Evolutionary conservation across 2,888 invertebrate species (phyloP).

Genomic region (Holacanthella duospinosa): DNA sequence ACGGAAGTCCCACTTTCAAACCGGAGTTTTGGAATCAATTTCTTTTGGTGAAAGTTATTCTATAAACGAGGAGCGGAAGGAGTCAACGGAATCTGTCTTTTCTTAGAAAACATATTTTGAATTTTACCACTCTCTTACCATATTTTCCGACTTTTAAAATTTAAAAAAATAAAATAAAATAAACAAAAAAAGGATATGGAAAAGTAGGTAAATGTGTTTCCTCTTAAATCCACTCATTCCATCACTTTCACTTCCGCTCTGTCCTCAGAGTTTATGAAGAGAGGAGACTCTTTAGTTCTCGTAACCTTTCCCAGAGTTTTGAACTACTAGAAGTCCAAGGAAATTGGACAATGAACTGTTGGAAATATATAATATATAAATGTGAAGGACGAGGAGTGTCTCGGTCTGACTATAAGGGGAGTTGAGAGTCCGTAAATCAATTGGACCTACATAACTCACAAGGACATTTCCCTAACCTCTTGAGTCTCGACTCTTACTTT

Average conservation of each 20-base stretch:
- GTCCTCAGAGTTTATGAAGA: not conserved
- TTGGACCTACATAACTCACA: no score
- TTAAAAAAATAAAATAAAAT: not conserved
- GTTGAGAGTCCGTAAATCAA: not conserved
- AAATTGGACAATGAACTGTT: no score
- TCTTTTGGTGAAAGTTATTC: slow-evolving; percentile 1
- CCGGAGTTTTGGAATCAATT: slow-evolving; percentile 19
- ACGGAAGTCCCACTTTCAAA: slow-evolving; percentile 4
- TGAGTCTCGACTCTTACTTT: no score
- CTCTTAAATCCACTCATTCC: not conserved
- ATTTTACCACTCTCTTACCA: not conserved
- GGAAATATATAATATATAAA: no score
- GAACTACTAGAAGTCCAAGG: no score
- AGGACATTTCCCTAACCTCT: no score
- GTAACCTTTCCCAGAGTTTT: no score
- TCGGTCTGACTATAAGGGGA: no score
- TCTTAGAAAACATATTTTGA: not conserved
- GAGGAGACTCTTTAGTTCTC: no score
- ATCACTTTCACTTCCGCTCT: not conserved
- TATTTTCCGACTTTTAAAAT: not conserved
- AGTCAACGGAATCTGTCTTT: not conserved
- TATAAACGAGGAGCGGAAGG: not conserved
- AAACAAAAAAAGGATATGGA: not conserved
- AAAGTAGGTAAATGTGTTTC: not conserved
- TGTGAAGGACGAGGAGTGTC: not conserved